These are phyloP conservation scores for Drosophila albomicans DNA, from an alignment of 1,140 invertebrate species.

Conservation along the genomic window DNA sequence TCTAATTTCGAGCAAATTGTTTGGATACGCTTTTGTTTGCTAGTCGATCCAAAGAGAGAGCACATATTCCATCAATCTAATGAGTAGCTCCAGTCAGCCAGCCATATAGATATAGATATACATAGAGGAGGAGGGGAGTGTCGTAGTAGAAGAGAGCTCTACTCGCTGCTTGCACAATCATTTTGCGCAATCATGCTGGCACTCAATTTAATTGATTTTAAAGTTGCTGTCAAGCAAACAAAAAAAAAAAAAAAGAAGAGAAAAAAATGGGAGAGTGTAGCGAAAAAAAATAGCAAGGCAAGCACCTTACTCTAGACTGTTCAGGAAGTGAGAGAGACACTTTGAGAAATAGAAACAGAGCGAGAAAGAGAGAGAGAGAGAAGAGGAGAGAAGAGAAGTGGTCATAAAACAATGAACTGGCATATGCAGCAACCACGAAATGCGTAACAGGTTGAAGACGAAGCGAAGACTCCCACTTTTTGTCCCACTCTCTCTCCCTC, in stretches of 20 bases:
- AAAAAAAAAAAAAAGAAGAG: constrained; percentile 27
- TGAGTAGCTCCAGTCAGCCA: background rate
- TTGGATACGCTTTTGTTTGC: background rate
- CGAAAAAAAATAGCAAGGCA: constrained; percentile 2
- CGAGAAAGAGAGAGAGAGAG: background rate
- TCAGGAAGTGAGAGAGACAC: background rate
- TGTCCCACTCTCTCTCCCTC: too few species aligned
- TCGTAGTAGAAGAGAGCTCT: background rate
- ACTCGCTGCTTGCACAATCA: constrained; percentile 40
- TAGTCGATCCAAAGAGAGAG: background rate
- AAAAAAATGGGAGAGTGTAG: constrained; percentile 6
- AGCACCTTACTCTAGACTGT: background rate
- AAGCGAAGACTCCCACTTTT: too few species aligned
- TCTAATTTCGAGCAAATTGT: constrained; percentile 2
- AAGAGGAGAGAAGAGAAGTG: constrained; percentile 1
- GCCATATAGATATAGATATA: background rate
- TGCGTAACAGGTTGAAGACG: constrained; percentile 45
- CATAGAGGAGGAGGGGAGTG: too few species aligned
- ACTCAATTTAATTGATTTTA: constrained; percentile 79
- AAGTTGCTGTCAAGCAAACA: constrained; percentile 49
- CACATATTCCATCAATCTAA: constrained; percentile 13
- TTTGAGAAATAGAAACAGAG: background rate
- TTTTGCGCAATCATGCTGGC: constrained; percentile 71
- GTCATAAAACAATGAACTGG: constrained; percentile 37
- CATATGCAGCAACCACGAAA: constrained; percentile 45